Evolutionary conservation across 2,797 vertebrate species (phyloP).

Genomic region (Poeciliopsis presidionis): DNA sequence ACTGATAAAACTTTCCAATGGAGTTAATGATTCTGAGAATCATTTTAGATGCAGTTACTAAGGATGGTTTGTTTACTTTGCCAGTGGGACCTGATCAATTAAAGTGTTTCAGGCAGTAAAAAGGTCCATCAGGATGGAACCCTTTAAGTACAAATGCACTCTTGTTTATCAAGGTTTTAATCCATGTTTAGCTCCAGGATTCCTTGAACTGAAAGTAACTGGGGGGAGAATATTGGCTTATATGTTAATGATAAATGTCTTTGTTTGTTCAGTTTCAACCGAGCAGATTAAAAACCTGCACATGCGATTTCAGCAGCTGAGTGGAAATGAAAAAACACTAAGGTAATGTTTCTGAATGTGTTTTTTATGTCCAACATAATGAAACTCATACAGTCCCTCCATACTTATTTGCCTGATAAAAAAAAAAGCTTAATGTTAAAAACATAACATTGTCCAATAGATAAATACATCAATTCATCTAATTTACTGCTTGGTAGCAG

Average conservation of each 20-base stretch:
- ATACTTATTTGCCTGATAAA: background rate
- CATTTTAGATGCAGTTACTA: constrained; percentile 38
- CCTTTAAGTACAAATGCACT: background rate
- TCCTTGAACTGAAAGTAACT: background rate
- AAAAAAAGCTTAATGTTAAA: background rate
- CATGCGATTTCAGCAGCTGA: constrained; percentile 88
- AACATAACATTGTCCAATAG: background rate
- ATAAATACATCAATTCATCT: background rate
- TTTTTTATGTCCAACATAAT: background rate
- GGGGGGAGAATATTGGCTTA: background rate
- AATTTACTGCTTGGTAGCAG: background rate
- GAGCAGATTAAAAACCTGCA: constrained; percentile 92
- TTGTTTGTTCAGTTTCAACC: constrained; percentile 84
- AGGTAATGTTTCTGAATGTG: constrained; percentile 75
- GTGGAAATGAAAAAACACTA: constrained; percentile 85
- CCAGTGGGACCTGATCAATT: background rate
- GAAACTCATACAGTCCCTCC: background rate
- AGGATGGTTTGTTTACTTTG: constrained; percentile 42
- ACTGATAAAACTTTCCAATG: constrained; percentile 6
- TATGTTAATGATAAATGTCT: background rate
- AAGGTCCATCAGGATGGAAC: background rate
- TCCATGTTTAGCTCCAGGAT: background rate
- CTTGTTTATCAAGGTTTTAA: background rate
- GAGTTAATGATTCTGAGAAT: constrained; percentile 61
- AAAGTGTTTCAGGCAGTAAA: constrained; percentile 3